Evolutionary conservation across 2,888 invertebrate species (phyloP).

Genomic region (Pocota personata): DNA sequence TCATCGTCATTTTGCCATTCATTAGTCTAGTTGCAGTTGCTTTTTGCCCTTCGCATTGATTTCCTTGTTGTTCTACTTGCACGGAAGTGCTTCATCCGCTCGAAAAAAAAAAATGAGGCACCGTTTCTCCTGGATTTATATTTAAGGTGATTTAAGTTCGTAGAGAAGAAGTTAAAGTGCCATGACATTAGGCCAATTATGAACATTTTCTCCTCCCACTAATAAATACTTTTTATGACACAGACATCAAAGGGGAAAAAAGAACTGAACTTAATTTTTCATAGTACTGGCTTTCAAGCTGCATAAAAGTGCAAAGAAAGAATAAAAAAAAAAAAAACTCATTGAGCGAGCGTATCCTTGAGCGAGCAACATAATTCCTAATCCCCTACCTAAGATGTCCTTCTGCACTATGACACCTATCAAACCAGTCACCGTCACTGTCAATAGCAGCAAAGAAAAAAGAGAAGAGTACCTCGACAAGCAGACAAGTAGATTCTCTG

Average conservation of each 20-base stretch:
- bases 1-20: constrained; percentile 18
- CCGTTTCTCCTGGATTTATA: neutral
- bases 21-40: neutral
- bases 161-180: neutral
- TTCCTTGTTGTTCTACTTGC: constrained; percentile 10
- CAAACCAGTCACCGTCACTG: constrained; percentile 43
- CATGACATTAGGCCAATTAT: constrained; percentile 42
- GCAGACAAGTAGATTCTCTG: constrained; percentile 11
- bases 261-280: neutral
- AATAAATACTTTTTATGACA: neutral
- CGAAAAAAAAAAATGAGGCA: neutral
- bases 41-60: constrained; percentile 6
- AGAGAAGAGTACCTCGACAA: neutral
- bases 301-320: neutral
- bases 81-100: constrained; percentile 15
- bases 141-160: constrained; percentile 29
- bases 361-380: constrained; percentile 11
- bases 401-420: constrained; percentile 26
- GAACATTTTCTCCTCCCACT: neutral
- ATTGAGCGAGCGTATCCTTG: constrained; percentile 8
- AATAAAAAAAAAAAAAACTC: neutral
- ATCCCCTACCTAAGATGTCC: neutral
- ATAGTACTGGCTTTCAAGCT: neutral
- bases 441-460: constrained; percentile 11
- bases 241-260: neutral